These are phyloP conservation scores for Sesia bembeciformis DNA, from an alignment of 2,888 invertebrate species.

Conservation along the genomic window DNA sequence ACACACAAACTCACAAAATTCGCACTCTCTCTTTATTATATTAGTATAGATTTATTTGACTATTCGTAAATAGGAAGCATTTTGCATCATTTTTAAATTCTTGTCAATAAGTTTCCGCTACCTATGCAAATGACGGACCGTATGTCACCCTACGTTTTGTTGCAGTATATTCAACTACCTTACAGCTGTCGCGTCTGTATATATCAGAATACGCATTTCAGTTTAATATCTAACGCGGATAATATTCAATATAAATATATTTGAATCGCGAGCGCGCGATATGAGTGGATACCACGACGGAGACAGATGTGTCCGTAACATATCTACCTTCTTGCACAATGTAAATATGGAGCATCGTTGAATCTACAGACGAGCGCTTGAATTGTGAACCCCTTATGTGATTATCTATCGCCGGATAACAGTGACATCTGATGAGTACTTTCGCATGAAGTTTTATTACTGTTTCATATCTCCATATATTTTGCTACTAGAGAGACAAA, in stretches of 20 bases:
- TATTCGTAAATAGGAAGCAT: no score
- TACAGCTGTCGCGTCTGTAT: slow-evolving; percentile 43
- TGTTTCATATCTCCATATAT: neutral
- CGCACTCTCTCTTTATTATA: no score
- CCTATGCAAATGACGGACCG: neutral
- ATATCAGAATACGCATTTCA: slow-evolving; percentile 20
- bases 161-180: slow-evolving; percentile 14
- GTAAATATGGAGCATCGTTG: neutral
- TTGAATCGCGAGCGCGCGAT: slow-evolving; percentile 29
- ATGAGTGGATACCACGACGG: slow-evolving; percentile 17
- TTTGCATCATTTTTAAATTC: no score
- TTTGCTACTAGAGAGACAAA: neutral
- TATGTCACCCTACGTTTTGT: neutral
- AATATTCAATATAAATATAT: slow-evolving; percentile 42
- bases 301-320: slow-evolving; percentile 27
- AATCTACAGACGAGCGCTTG: neutral
- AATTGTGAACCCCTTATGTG: no score
- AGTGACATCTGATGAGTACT: neutral
- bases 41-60: no score
- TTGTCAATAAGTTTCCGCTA: neutral
- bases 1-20: no score
- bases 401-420: neutral
- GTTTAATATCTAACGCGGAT: slow-evolving; percentile 46
- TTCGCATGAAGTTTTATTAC: neutral
- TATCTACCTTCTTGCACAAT: slow-evolving; percentile 1